Percentiles rank a stretch among this genome's conserved stretches.
Conservation (phyloP, 2,797 vertebrate species). For the Hylomyscus alleni region DNA sequence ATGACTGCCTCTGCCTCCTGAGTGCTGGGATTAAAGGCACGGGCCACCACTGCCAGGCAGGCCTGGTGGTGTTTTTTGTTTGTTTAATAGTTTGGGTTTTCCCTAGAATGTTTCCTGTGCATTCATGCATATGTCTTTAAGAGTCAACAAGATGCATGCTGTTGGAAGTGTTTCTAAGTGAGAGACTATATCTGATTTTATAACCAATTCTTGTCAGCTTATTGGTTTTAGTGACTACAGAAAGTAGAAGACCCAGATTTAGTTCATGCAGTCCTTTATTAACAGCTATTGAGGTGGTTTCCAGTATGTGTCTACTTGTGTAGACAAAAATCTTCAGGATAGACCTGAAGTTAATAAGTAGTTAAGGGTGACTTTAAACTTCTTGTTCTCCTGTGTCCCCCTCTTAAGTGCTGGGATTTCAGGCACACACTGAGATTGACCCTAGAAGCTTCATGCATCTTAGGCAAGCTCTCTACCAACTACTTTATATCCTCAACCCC, state of each 20-base stretch:
- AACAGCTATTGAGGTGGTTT: neutral
- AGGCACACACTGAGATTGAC: neutral
- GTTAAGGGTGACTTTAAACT: neutral
- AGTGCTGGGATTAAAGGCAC: neutral
- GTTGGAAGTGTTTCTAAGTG: neutral
- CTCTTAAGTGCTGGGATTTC: neutral
- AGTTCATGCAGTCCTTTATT: slow-evolving; percentile 26
- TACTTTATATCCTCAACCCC: no score
- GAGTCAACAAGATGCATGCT: neutral
- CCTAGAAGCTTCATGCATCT: no score
- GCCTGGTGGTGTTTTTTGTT: neutral
- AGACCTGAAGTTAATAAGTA: neutral
- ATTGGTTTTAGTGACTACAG: neutral
- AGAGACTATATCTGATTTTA: neutral
- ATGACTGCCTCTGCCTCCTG: neutral
- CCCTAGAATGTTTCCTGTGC: neutral
- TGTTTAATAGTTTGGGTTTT: neutral
- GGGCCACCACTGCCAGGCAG: neutral
- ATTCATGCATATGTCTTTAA: neutral
- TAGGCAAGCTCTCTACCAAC: neutral
- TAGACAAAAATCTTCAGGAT: neutral
- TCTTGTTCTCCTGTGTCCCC: neutral
- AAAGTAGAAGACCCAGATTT: neutral
- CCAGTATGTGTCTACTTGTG: neutral
- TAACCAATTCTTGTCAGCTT: neutral